Evolutionary conservation across 30 jellyfish, hydroid and myxozoan species (phyloP).

Genomic region (Aurelia sp.): DNA sequence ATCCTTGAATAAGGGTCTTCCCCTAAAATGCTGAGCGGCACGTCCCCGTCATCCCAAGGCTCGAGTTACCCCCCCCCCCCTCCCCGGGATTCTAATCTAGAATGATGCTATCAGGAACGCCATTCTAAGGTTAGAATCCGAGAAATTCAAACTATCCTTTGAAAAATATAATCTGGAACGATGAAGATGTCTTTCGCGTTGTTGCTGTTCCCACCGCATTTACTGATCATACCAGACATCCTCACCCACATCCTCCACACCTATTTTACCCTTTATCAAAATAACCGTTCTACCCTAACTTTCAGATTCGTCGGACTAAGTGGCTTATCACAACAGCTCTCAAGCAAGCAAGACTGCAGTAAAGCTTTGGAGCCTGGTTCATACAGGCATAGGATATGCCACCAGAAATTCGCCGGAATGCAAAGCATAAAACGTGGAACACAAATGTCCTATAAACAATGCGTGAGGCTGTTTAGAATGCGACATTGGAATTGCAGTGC

Average conservation of each 20-base stretch:
- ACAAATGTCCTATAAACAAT: conserved; percentile 50
- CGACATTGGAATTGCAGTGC: conserved; percentile 76
- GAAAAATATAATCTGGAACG: no score
- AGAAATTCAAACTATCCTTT: no score
- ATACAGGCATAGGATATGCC: conserved; percentile 49
- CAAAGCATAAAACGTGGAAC: conserved; percentile 69
- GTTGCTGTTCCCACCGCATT: neutral
- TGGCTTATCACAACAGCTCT: conserved; percentile 45
- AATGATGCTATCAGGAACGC: no score
- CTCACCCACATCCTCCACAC: neutral
- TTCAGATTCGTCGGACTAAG: conserved; percentile 60
- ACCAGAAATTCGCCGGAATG: conserved; percentile 58
- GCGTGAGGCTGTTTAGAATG: conserved; percentile 57
- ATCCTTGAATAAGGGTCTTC: no score
- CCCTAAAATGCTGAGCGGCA: no score
- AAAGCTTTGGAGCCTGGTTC: conserved; percentile 59
- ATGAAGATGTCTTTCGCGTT: no score
- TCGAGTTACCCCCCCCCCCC: no score
- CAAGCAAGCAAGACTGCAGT: conserved; percentile 52
- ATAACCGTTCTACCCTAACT: neutral
- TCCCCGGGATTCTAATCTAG: no score
- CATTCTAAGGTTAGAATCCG: no score
- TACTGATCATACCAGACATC: neutral
- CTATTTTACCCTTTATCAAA: neutral
- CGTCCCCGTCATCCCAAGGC: no score